phyloP scores from a whole-genome alignment of 2,888 invertebrate species.

The Zelleria hepariella region DNA sequence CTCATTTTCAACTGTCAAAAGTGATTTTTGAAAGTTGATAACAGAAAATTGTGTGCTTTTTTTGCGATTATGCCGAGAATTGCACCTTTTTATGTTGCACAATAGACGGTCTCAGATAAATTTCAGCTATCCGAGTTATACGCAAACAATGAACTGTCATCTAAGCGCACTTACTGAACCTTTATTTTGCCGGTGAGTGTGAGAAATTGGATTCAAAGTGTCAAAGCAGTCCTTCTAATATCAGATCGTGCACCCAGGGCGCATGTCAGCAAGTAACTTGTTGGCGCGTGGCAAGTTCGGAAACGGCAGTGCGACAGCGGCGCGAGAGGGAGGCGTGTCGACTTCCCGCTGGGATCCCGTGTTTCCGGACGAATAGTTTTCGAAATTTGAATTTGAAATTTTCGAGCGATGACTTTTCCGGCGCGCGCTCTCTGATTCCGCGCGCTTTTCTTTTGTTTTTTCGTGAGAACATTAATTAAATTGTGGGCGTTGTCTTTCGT shows the following conservation, averaged over 20 bases:
- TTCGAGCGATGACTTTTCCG: slow-evolving; percentile 12
- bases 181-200: neutral
- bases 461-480: neutral
- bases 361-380: slow-evolving; percentile 31
- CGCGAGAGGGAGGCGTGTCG: slow-evolving; percentile 6
- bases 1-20: too few species aligned
- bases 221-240: neutral
- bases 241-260: slow-evolving; percentile 29
- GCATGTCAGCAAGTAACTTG: slow-evolving; percentile 66
- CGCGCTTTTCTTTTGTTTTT: slow-evolving; percentile 7
- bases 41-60: too few species aligned
- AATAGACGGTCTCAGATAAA: too few species aligned
- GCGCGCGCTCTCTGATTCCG: slow-evolving; percentile 4
- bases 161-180: too few species aligned
- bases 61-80: too few species aligned
- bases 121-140: too few species aligned
- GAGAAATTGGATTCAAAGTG: neutral
- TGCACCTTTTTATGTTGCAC: too few species aligned
- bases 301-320: slow-evolving; percentile 59
- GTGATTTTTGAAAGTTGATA: too few species aligned
- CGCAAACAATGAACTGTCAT: too few species aligned
- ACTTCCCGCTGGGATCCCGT: slow-evolving; percentile 12
- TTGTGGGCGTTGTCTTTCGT: neutral
- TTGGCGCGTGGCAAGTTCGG: slow-evolving; percentile 48
- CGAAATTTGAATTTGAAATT: slow-evolving; percentile 22